These are phyloP conservation scores for Meloidogyne floridensis DNA, from an alignment of 1,140 invertebrate species.

Conservation along the genomic window DNA sequence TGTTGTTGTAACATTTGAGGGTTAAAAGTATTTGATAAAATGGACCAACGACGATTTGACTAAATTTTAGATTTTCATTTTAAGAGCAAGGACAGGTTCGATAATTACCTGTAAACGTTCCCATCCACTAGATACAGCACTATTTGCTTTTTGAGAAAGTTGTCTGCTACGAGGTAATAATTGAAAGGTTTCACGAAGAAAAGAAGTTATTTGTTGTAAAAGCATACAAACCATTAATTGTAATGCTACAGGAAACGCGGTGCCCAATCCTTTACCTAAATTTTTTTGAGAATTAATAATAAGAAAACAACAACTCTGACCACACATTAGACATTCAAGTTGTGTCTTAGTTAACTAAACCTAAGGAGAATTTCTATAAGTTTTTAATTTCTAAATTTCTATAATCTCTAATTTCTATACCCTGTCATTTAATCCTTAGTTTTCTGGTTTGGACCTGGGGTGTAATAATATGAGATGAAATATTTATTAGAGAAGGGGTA, in stretches of 20 bases:
- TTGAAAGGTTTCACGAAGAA: conserved; percentile 90
- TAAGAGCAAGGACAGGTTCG: too few relatives aligned
- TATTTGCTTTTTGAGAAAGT: conserved; percentile 43
- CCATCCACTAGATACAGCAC: conserved; percentile 55
- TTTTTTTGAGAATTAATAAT: too few relatives aligned
- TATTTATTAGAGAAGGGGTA: too few relatives aligned
- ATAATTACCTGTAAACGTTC: conserved; percentile 56
- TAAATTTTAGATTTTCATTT: conserved; percentile 12
- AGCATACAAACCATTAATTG: conserved; percentile 88
- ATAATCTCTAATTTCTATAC: too few relatives aligned
- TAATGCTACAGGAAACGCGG: conserved; percentile 85
- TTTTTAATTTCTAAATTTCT: too few relatives aligned
- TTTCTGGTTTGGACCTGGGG: too few relatives aligned
- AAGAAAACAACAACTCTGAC: too few relatives aligned
- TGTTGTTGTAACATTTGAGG: conserved; percentile 28
- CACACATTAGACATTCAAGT: too few relatives aligned
- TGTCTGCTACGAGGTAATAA: conserved; percentile 68
- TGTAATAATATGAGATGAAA: too few relatives aligned
- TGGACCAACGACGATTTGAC: conserved; percentile 67
- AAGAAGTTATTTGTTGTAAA: conserved; percentile 92
- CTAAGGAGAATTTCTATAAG: too few relatives aligned
- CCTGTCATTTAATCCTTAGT: too few relatives aligned
- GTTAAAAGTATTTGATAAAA: conserved; percentile 65
- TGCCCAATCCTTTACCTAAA: conserved; percentile 73
- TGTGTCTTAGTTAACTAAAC: too few relatives aligned